phyloP scores from a whole-genome alignment of 2,888 invertebrate species.

The Heliconius ethilla region DNA sequence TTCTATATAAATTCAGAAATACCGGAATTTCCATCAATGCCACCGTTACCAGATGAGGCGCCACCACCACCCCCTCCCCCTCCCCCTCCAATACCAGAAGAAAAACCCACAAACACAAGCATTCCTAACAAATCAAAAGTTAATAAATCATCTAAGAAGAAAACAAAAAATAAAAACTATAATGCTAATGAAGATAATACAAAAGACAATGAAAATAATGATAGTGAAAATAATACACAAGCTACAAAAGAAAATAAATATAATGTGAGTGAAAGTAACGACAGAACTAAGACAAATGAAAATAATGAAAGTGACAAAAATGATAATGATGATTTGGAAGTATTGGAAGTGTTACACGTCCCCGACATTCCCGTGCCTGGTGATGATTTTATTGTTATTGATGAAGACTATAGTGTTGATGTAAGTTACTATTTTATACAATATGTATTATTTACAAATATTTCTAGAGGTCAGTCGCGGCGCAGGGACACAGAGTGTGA shows the following conservation, averaged over 20 bases:
- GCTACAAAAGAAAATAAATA: neutral
- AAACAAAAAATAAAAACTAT: neutral
- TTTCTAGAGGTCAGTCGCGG: no score
- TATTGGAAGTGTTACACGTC: conserved; percentile 58
- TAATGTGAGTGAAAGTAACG: neutral
- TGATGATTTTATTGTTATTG: conserved; percentile 57
- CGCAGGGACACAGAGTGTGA: no score
- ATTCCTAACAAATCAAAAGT: conserved; percentile 30
- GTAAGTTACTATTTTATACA: neutral
- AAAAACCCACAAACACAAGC: conserved; percentile 39
- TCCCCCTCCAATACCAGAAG: conserved; percentile 46
- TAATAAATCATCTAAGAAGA: conserved; percentile 16
- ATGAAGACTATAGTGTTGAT: conserved; percentile 51
- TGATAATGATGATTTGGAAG: conserved; percentile 49
- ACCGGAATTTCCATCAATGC: conserved; percentile 69
- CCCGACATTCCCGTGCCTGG: conserved; percentile 64
- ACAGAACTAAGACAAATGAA: neutral
- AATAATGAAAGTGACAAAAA: conserved; percentile 21
- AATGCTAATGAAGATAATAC: neutral
- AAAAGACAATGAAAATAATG: conserved; percentile 14
- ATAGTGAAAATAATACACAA: conserved; percentile 14
- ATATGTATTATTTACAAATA: neutral
- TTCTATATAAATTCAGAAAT: conserved; percentile 54
- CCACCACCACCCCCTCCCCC: conserved; percentile 63
- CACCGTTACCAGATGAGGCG: conserved; percentile 74